These are phyloP conservation scores for Meteorus colon DNA, from an alignment of 2,888 invertebrate species.

Conservation along the genomic window DNA sequence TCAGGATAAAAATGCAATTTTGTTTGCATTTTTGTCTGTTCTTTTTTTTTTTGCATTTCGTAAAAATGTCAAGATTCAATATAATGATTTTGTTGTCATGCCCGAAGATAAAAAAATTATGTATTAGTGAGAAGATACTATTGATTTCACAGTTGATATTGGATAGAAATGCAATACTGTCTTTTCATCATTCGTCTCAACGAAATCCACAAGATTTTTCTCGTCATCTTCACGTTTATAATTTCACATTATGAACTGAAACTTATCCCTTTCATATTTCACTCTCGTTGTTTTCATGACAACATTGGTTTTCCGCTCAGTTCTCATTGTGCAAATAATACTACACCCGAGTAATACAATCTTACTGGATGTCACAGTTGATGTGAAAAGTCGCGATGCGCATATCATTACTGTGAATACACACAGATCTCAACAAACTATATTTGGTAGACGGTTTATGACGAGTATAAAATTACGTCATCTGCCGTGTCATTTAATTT, in stretches of 20 bases:
- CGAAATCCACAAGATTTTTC: conserved; percentile 46
- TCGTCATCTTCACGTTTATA: conserved; percentile 16
- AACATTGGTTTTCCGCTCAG: conserved; percentile 57
- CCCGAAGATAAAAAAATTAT: background rate
- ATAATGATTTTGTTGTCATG: background rate
- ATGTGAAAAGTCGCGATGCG: background rate
- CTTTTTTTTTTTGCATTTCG: background rate
- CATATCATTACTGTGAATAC: background rate
- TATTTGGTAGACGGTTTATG: background rate
- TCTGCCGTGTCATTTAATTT: too few relatives aligned
- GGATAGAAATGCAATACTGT: conserved; percentile 53
- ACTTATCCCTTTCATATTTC: conserved; percentile 36
- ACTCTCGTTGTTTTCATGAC: conserved; percentile 54
- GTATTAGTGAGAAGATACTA: background rate
- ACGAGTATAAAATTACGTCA: background rate
- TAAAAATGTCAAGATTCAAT: conserved; percentile 37
- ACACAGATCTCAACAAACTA: background rate
- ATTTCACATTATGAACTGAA: background rate
- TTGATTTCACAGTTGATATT: conserved; percentile 16
- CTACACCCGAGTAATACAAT: conserved; percentile 30
- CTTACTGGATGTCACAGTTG: background rate
- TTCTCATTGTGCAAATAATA: background rate
- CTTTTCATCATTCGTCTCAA: conserved; percentile 54
- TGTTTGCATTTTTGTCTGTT: background rate
- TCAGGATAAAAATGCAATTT: conserved; percentile 55